Percentiles rank a stretch among this genome's conserved stretches.
These are phyloP conservation scores for Mesoclemmys tuberculata DNA, from an alignment of 2,113 vertebrate genomes.

Conservation along the genomic window DNA sequence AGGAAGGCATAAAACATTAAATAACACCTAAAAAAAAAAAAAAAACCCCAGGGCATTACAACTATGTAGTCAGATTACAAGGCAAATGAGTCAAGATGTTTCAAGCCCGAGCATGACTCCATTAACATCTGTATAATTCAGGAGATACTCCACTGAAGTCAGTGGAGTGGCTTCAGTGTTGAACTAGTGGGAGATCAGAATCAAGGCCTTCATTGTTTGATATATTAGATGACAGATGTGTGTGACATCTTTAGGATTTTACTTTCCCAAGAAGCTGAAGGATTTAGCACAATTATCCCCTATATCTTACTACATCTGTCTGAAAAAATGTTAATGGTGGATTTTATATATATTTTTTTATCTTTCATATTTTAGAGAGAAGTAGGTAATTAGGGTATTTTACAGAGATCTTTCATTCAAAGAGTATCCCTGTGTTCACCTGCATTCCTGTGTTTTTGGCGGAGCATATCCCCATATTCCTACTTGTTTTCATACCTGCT, in stretches of 20 bases:
- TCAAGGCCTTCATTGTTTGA: not conserved
- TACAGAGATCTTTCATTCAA: accelerated
- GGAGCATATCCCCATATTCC: not conserved
- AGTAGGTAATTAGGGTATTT: not conserved
- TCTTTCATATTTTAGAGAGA: not conserved
- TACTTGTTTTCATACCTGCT: not conserved
- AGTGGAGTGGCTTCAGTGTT: not conserved
- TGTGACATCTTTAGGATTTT: not conserved
- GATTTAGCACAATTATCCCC: not conserved
- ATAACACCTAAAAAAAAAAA: constrained; percentile 42
- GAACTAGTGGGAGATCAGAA: not conserved
- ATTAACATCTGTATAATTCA: constrained; percentile 33
- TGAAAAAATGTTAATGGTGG: not conserved
- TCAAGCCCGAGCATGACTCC: constrained; percentile 30
- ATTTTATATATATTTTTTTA: not conserved
- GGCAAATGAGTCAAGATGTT: constrained; percentile 43
- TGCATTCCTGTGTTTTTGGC: not conserved
- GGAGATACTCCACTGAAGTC: not conserved
- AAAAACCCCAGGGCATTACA: not conserved
- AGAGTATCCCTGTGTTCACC: not conserved
- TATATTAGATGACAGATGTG: not conserved
- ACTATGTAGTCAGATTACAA: constrained; percentile 34
- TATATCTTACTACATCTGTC: not conserved
- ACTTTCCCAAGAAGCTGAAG: not conserved
- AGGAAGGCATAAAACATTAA: not conserved